phyloP scores from a whole-genome alignment of 2,888 invertebrate genomes.

The Lasioglossum marginatum region DNA sequence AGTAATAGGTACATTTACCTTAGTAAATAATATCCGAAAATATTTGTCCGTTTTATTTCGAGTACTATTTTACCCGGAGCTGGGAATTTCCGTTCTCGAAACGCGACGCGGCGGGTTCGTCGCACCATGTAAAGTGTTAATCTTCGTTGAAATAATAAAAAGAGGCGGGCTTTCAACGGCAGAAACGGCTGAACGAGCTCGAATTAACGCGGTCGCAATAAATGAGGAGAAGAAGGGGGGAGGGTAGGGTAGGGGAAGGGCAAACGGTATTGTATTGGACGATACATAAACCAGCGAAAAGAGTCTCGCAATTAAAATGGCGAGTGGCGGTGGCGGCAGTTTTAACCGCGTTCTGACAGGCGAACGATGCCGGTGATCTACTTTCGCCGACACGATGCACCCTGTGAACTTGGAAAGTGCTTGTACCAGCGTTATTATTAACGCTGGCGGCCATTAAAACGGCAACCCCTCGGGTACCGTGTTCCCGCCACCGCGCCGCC shows the following conservation, averaged over 20 bases:
- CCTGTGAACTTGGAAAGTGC: conserved; percentile 66
- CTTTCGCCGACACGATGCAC: conserved; percentile 44
- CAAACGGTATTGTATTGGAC: not conserved
- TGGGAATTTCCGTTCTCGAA: not conserved
- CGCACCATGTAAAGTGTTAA: conserved; percentile 1
- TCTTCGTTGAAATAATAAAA: not conserved
- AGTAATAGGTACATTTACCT: too few relatives aligned
- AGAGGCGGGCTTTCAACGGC: not conserved
- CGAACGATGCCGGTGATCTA: conserved; percentile 49
- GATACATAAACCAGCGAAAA: conserved; percentile 2
- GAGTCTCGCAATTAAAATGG: not conserved
- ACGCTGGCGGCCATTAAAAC: conserved; percentile 64
- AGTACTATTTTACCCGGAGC: not conserved
- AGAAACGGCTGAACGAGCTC: not conserved
- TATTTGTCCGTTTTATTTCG: too few relatives aligned
- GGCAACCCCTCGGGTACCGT: conserved; percentile 28
- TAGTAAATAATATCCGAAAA: too few relatives aligned
- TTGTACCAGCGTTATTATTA: conserved; percentile 69
- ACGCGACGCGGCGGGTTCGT: conserved; percentile 13
- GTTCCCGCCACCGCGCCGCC: not conserved
- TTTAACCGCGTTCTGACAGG: conserved; percentile 27
- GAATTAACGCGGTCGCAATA: conserved; percentile 6
- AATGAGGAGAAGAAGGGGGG: not conserved
- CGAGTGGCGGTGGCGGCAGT: not conserved
- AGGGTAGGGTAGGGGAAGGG: not conserved